Percentiles rank a stretch among this genome's conserved stretches.
phyloP scores from a whole-genome alignment of 2,113 vertebrate species.

The Carollia perspicillata region DNA sequence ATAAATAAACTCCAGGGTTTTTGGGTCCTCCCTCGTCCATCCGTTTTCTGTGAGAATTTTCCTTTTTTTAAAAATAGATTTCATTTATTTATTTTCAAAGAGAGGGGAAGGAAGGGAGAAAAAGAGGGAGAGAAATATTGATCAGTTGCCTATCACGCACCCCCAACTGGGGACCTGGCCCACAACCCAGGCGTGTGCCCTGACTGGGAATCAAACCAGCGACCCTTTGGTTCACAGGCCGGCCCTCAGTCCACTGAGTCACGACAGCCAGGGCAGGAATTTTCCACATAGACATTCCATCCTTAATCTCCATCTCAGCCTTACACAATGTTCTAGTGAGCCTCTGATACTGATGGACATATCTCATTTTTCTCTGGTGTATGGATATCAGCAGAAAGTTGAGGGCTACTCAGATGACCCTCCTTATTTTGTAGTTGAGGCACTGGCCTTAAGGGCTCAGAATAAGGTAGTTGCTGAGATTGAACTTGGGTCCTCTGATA shows the following conservation, averaged over 20 bases:
- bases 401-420: neutral
- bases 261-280: neutral
- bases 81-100: no score
- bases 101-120: no score
- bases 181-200: no score
- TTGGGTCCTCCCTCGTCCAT: no score
- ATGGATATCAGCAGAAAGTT: neutral
- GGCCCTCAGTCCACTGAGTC: no score
- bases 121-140: no score
- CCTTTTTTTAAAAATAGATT: neutral
- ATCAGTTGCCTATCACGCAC: no score
- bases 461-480: neutral
- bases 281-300: neutral
- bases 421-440: neutral
- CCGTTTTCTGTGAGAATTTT: neutral
- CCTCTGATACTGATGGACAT: neutral
- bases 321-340: neutral
- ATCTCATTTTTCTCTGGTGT: neutral
- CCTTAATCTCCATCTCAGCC: neutral
- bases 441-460: neutral
- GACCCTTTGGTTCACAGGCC: no score
- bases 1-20: no score
- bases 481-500: neutral
- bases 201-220: no score
- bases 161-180: no score